A percentile compares a stretch with the other conserved stretches of the same genome.
phyloP scores from a whole-genome alignment of 1,140 invertebrate species.

The Lepidotrigona ventralis region DNA sequence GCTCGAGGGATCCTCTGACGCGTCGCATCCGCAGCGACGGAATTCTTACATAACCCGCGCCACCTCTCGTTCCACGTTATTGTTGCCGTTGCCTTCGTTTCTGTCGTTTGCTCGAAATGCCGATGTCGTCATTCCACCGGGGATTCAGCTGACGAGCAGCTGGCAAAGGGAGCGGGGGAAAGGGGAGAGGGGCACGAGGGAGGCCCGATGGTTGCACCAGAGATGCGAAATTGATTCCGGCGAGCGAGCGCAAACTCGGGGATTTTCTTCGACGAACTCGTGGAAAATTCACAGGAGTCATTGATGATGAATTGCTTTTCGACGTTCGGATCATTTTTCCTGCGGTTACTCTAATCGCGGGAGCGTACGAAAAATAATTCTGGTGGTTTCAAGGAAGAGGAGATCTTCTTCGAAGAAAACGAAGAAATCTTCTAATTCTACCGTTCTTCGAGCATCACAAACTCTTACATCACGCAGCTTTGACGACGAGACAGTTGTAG shows the following conservation, averaged over 20 bases:
- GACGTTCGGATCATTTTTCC: not conserved
- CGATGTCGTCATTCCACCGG: slow-evolving; percentile 54
- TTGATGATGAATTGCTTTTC: not conserved
- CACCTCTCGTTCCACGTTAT: slow-evolving; percentile 60
- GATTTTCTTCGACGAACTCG: not conserved
- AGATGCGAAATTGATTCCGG: not conserved
- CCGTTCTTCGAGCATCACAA: not conserved
- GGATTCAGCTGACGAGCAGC: not conserved
- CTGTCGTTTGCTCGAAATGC: slow-evolving; percentile 60
- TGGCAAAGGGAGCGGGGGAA: not conserved
- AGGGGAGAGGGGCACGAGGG: not conserved
- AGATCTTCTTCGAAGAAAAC: not conserved
- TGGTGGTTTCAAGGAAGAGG: not conserved
- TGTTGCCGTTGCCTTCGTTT: slow-evolving; percentile 62
- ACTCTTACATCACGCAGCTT: not conserved
- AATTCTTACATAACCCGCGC: slow-evolving; percentile 60
- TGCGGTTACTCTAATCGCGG: not conserved
- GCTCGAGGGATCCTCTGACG: slow-evolving; percentile 66
- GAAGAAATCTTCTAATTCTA: not conserved
- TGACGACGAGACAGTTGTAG: too few relatives aligned
- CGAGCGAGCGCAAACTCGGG: not conserved
- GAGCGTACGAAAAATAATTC: not conserved
- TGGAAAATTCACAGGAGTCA: not conserved
- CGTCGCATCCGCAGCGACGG: slow-evolving; percentile 65
- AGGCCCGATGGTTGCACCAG: not conserved